Evolutionary conservation across 2,113 vertebrate genomes (phyloP).

Genomic region (Cottus gobio): DNA sequence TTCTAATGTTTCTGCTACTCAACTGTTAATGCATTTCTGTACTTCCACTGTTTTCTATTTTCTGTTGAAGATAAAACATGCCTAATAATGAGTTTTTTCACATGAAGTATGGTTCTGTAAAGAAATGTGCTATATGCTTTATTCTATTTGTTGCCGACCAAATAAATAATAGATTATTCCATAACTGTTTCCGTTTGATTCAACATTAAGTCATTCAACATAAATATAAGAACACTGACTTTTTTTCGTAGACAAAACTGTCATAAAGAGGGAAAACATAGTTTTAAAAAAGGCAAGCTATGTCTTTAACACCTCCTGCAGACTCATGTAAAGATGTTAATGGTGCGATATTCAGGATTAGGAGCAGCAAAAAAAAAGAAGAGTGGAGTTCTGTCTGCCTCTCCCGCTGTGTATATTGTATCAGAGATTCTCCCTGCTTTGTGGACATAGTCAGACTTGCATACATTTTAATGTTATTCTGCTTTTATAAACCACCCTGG

Average conservation of each 20-base stretch:
- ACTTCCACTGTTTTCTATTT: background rate
- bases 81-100: slow-evolving; percentile 18
- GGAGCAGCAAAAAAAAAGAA: background rate
- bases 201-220: background rate
- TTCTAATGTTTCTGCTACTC: slow-evolving; percentile 1
- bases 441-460: background rate
- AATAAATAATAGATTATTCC: slow-evolving; percentile 21
- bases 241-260: slow-evolving; percentile 13
- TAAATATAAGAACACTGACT: background rate
- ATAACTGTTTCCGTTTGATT: background rate
- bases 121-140: background rate
- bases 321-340: background rate
- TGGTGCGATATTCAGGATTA: background rate
- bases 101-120: background rate
- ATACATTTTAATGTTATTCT: background rate
- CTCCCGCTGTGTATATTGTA: background rate
- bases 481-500: background rate
- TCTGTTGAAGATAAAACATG: slow-evolving; percentile 10
- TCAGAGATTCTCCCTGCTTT: background rate
- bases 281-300: background rate
- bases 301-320: slow-evolving; percentile 11
- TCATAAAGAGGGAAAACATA: slow-evolving; percentile 9
- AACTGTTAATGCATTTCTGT: background rate
- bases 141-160: background rate
- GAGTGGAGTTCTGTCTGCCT: background rate